A percentile compares a stretch with the other conserved stretches of the same genome.
Conservation (phyloP, 2,113 vertebrate genomes). For the Gallinago media region DNA sequence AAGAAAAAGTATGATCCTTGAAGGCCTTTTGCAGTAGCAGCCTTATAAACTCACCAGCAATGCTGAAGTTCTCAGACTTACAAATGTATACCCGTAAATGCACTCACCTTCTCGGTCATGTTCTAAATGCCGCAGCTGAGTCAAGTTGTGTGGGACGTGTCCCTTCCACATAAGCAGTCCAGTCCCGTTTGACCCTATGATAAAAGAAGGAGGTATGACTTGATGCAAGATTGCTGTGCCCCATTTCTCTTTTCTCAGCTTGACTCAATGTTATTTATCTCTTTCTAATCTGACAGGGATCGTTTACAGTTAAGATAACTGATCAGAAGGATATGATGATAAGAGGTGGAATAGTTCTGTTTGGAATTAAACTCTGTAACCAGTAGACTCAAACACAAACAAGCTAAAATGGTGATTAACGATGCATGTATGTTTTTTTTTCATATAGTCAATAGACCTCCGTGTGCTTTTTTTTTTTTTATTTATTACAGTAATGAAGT, state of each 20-base stretch:
- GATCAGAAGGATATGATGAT: constrained; percentile 91
- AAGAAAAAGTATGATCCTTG: background rate
- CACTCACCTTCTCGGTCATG: constrained; percentile 62
- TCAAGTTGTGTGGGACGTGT: constrained; percentile 77
- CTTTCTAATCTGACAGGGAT: constrained; percentile 99
- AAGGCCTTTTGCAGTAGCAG: constrained; percentile 53
- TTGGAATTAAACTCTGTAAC: constrained; percentile 95
- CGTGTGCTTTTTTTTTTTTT: constrained; percentile 92
- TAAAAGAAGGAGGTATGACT: constrained; percentile 78
- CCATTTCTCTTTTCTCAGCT: constrained; percentile 77
- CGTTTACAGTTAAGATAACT: constrained; percentile 98
- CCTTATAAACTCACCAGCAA: constrained; percentile 46
- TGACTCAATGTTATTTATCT: constrained; percentile 98
- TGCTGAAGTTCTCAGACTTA: constrained; percentile 56
- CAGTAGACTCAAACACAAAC: constrained; percentile 97
- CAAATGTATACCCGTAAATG: constrained; percentile 33
- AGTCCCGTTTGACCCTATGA: constrained; percentile 67
- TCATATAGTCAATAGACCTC: constrained; percentile 92
- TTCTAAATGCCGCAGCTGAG: constrained; percentile 76
- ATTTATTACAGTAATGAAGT: constrained; percentile 95
- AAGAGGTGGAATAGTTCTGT: constrained; percentile 98
- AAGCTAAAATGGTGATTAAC: constrained; percentile 99
- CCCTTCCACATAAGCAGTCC: constrained; percentile 47
- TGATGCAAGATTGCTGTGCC: constrained; percentile 79
- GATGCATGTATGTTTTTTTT: constrained; percentile 97